phyloP scores from a whole-genome alignment of 2,888 invertebrate genomes.

The Prionchulus punctatus region DNA sequence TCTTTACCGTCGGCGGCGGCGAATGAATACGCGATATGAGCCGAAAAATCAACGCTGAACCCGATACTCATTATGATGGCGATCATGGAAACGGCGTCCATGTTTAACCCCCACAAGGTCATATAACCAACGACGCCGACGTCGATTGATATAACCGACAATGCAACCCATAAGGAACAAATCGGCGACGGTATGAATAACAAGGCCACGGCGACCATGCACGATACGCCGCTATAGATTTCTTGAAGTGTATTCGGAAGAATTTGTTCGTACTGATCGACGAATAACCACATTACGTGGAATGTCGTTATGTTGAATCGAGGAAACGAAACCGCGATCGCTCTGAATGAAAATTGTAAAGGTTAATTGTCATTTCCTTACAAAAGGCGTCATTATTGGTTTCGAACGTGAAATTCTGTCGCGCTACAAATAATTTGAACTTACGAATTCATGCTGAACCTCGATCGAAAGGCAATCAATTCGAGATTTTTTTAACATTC shows the following conservation, averaged over 20 bases:
- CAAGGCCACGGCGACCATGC: conserved; percentile 85
- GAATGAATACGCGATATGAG: conserved; percentile 44
- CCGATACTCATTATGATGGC: conserved; percentile 93
- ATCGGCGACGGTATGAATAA: conserved; percentile 78
- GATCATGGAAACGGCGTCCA: conserved; percentile 69
- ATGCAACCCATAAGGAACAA: conserved; percentile 82
- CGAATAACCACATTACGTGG: conserved; percentile 32
- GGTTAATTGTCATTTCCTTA: too few species aligned
- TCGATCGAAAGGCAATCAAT: too few species aligned
- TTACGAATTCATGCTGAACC: too few species aligned
- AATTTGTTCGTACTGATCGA: conserved; percentile 31
- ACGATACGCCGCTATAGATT: conserved; percentile 36
- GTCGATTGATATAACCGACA: conserved; percentile 83
- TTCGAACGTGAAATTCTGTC: too few species aligned
- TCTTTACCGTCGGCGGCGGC: conserved; percentile 16
- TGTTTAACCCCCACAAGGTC: conserved; percentile 82
- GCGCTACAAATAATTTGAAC: too few species aligned
- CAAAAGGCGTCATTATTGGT: too few species aligned
- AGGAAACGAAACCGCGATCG: conserved; percentile 16
- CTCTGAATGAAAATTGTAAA: conserved; percentile 22
- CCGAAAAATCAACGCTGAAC: conserved; percentile 86
- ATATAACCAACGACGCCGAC: conserved; percentile 84
- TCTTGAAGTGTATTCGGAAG: conserved; percentile 32
- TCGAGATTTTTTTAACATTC: too few species aligned
- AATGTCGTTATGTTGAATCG: conserved; percentile 30